phyloP scores from a whole-genome alignment of 2,113 vertebrate genomes.

The Grammomys surdaster region DNA sequence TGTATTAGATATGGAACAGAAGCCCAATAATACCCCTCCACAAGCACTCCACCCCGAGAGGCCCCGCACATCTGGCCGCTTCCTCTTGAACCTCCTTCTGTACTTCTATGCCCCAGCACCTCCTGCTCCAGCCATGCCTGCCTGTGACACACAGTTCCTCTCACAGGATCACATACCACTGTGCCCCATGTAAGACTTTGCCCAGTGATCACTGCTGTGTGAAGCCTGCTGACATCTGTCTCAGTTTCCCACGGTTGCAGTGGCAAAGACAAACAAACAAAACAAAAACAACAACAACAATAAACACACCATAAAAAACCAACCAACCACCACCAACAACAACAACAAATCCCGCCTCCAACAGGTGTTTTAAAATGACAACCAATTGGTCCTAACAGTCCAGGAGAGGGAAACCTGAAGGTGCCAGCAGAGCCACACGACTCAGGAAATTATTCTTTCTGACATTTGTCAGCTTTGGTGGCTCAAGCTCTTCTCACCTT shows the following conservation, averaged over 20 bases:
- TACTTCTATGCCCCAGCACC: neutral
- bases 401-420: neutral
- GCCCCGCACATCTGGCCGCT: neutral
- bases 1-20: too few relatives aligned
- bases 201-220: neutral
- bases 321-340: neutral
- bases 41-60: neutral
- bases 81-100: neutral
- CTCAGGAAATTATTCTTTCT: too few relatives aligned
- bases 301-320: too few relatives aligned
- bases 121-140: neutral
- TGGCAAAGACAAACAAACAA: neutral
- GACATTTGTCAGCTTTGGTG: neutral
- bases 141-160: neutral
- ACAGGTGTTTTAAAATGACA: neutral
- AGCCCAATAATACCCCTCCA: accelerated
- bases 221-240: neutral
- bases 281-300: too few relatives aligned
- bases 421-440: neutral
- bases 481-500: neutral
- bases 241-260: neutral
- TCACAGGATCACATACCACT: neutral
- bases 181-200: neutral
- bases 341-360: neutral
- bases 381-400: neutral